Evolutionary conservation across 2,113 vertebrate genomes (phyloP).

Genomic region (Amphiprion ocellaris): DNA sequence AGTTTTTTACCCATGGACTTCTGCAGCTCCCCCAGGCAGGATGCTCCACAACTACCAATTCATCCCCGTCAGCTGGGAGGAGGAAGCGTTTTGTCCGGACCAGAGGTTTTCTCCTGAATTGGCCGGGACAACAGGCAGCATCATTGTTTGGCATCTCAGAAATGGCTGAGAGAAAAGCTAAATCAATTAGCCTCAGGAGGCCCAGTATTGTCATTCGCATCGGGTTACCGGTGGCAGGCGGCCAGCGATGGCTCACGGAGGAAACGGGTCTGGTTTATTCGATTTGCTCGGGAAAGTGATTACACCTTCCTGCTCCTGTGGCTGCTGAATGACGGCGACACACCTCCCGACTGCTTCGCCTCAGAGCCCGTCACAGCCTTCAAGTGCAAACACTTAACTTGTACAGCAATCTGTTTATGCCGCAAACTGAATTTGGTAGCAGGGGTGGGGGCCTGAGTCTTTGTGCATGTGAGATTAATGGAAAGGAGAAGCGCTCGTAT

Average conservation of each 20-base stretch:
- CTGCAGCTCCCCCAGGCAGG: not conserved
- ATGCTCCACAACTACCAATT: constrained; percentile 2
- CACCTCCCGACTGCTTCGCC: constrained; percentile 30
- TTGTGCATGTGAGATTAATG: constrained; percentile 35
- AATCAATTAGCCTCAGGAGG: constrained; percentile 66
- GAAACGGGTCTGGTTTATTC: constrained; percentile 53
- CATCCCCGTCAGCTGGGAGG: constrained; percentile 22
- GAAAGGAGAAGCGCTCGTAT: constrained; percentile 2
- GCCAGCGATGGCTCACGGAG: constrained; percentile 44
- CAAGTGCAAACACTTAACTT: constrained; percentile 40
- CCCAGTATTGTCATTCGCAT: constrained; percentile 58
- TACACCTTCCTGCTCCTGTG: constrained; percentile 50
- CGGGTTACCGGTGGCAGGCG: constrained; percentile 48
- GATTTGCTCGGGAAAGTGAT: constrained; percentile 72
- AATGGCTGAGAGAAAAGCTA: constrained; percentile 59
- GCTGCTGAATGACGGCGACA: constrained; percentile 36
- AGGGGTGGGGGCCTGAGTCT: not conserved
- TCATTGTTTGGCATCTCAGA: constrained; percentile 60
- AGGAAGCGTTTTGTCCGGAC: constrained; percentile 28
- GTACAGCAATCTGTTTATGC: constrained; percentile 25
- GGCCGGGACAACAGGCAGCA: constrained; percentile 39
- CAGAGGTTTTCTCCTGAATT: constrained; percentile 38
- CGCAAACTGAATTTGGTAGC: constrained; percentile 26
- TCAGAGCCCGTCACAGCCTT: constrained; percentile 18
- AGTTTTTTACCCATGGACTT: no score